Base-by-base conservation (phyloP, 2,113 vertebrate genomes). In the Dipodomys stephensi region DNA sequence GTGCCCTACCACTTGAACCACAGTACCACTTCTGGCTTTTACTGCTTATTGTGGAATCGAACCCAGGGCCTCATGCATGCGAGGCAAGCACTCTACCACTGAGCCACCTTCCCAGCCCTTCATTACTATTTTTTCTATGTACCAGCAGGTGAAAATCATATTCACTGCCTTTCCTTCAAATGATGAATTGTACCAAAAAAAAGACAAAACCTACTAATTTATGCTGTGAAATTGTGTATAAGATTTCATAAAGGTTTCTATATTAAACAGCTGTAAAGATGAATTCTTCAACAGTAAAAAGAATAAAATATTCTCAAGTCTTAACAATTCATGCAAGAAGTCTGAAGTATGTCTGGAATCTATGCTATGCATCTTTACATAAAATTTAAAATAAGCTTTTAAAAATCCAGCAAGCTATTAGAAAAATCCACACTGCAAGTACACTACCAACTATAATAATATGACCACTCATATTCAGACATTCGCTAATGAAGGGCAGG, bases 141-240 rank as follows among this genome's bases (percentile, higher is more conserved):
- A 68, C 15, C 20, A 85, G 82, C 15, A 88, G 25, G n/a, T 83
- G 39, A 83, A 94, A 85, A 85, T 4, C 22, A 62, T 11, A 90
- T 76, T 92, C 71, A 89, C 71, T 74, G 44, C 44, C 27, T 91
- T 89, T 94, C 93, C 73, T 87, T 94, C 81, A 91, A 92, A 83
- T 90, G 15, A 92, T 93, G 32, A 87, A 85, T 0, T 60, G 0
- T 81, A 83, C 44, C 67, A 11, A 46, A 78, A 60, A 67, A 78
- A 20, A 82, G 7, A 79, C 23, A 86, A 90, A 79, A 30, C 74
- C 69, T 84, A 87, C 28, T 74, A 71, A 83, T 91, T 90, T 76
- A 92, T 89, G 28, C n/a, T 80, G 32, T 82, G 65, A 76, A 73
- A 62, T 22, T 90, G 19, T 83, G 9, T 25, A 71, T 30, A 64